Percentiles rank a stretch among this genome's conserved stretches.
These are phyloP conservation scores for Gobiocypris rarus DNA, from an alignment of 2,113 vertebrate genomes.

Conservation along the genomic window DNA sequence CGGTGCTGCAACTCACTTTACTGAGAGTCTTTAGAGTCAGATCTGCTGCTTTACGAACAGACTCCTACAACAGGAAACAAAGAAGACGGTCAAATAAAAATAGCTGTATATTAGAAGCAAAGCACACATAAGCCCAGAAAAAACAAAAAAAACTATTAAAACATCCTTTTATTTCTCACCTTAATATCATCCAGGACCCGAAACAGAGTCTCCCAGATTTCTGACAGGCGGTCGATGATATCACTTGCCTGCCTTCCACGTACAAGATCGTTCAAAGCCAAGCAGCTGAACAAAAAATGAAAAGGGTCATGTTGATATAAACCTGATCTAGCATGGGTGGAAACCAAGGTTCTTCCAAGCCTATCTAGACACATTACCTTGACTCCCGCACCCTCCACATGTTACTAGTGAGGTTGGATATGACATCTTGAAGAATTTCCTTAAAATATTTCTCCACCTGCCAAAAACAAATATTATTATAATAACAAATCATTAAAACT, in stretches of 20 bases:
- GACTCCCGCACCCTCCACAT: conserved; percentile 97
- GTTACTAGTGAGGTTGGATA: conserved; percentile 92
- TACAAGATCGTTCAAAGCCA: conserved; percentile 93
- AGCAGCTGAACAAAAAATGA: conserved; percentile 77
- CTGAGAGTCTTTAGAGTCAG: conserved; percentile 94
- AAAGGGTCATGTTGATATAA: neutral
- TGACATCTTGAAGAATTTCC: conserved; percentile 93
- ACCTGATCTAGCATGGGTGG: neutral
- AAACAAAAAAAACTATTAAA: neutral
- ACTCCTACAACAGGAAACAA: conserved; percentile 81
- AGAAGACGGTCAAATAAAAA: neutral
- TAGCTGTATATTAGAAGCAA: neutral
- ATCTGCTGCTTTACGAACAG: conserved; percentile 95
- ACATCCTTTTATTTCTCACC: conserved; percentile 72
- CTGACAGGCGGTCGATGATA: conserved; percentile 88
- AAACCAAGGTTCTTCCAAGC: neutral
- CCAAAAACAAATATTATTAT: conserved; percentile 6
- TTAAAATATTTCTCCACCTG: conserved; percentile 97
- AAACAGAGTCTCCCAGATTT: conserved; percentile 97
- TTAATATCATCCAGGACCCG: conserved; percentile 99
- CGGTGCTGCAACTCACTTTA: conserved; percentile 79
- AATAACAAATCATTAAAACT: neutral
- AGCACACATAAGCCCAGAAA: neutral
- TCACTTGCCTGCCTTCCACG: conserved; percentile 91
- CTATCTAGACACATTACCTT: conserved; percentile 76